Evolutionary conservation across 2,888 invertebrate genomes (phyloP).

Genomic region (Neoascia interrupta): DNA sequence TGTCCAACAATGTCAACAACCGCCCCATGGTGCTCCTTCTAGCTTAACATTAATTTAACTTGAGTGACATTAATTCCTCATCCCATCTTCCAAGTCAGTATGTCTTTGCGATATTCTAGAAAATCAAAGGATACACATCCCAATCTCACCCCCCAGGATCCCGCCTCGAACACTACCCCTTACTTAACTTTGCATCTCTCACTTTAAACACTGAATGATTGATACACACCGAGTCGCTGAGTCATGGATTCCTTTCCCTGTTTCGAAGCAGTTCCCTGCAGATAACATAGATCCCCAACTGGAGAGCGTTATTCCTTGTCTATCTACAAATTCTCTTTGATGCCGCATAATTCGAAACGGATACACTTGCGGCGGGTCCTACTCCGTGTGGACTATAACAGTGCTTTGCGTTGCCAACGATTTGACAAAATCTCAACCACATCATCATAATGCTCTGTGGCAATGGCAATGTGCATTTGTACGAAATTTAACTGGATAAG

Average conservation of each 20-base stretch:
- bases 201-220: slow-evolving; percentile 36
- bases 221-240: no score
- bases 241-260: slow-evolving; percentile 18
- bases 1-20: slow-evolving; percentile 6
- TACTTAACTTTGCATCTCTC: not conserved
- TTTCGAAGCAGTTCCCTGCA: not conserved
- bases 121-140: no score
- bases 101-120: slow-evolving; percentile 1
- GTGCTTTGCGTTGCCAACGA: not conserved
- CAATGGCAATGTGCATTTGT: slow-evolving; percentile 26
- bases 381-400: not conserved
- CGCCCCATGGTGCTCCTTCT: not conserved
- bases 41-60: slow-evolving; percentile 8
- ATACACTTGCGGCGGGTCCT: not conserved
- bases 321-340: slow-evolving; percentile 47
- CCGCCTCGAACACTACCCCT: no score
- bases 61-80: slow-evolving; percentile 19
- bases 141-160: no score
- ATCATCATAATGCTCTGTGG: slow-evolving; percentile 15
- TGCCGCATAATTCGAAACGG: slow-evolving; percentile 8
- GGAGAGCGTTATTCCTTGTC: slow-evolving; percentile 1
- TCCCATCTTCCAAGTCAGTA: not conserved
- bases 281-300: not conserved
- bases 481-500: slow-evolving; percentile 16
- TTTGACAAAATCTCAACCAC: slow-evolving; percentile 27